Percentiles rank a stretch among this genome's conserved stretches.
Conservation (phyloP, 2,888 invertebrate species). For the Dinocampus coccinellae region DNA sequence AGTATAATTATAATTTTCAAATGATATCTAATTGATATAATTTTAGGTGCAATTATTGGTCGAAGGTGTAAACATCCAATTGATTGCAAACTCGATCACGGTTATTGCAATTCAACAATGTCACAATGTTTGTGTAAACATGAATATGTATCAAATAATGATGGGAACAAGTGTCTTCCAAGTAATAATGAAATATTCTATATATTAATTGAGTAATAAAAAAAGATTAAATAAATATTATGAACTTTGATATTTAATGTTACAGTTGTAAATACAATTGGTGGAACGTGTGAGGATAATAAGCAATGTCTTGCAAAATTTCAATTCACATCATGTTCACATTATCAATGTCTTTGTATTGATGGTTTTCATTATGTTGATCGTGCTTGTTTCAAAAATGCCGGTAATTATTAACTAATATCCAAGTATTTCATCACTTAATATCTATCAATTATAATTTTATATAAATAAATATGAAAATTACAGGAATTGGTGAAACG, state of each 20-base stretch:
- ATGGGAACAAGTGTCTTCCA: conserved; percentile 44
- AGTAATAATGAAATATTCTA: conserved; percentile 40
- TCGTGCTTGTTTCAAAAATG: conserved; percentile 44
- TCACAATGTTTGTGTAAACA: conserved; percentile 48
- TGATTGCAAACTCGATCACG: conserved; percentile 44
- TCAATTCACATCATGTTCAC: conserved; percentile 46
- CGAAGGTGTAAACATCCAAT: conserved; percentile 43
- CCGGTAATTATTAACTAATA: conserved; percentile 42
- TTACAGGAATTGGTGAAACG: conserved; percentile 42
- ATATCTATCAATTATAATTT: background rate
- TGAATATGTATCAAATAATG: conserved; percentile 40
- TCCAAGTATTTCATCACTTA: too few relatives aligned
- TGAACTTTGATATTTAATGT: background rate
- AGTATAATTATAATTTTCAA: background rate
- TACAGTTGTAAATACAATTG: conserved; percentile 22
- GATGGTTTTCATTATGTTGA: conserved; percentile 45
- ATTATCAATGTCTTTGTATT: conserved; percentile 52
- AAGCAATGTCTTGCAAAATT: conserved; percentile 47
- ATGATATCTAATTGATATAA: background rate
- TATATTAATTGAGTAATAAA: background rate
- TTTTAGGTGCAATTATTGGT: conserved; percentile 9
- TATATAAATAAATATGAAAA: background rate
- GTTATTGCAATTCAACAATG: conserved; percentile 49
- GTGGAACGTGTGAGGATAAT: conserved; percentile 45
- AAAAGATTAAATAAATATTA: too few relatives aligned